These are phyloP conservation scores for Dermatemys mawii DNA, from an alignment of 2,113 vertebrate species.

Conservation along the genomic window DNA sequence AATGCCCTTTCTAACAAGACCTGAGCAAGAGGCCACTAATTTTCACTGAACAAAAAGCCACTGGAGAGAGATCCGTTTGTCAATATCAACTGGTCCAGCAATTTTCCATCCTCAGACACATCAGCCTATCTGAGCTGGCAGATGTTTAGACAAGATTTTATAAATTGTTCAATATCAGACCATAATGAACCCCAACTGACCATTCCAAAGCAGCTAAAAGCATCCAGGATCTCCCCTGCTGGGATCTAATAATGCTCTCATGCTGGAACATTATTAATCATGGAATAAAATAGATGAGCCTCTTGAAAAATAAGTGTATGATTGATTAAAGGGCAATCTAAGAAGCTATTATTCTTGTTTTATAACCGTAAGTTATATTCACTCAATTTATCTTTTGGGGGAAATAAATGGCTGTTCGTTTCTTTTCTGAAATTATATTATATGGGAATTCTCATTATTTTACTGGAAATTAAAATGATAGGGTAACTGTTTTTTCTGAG, in stretches of 20 bases:
- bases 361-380: slow-evolving; percentile 88
- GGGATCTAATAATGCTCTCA: slow-evolving; percentile 91
- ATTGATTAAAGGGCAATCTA: slow-evolving; percentile 94
- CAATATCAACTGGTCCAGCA: slow-evolving; percentile 88
- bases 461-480: slow-evolving; percentile 65
- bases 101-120: slow-evolving; percentile 87
- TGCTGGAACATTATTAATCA: slow-evolving; percentile 92
- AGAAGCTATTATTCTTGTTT: slow-evolving; percentile 90
- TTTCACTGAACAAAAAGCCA: slow-evolving; percentile 84
- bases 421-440: slow-evolving; percentile 78
- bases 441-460: slow-evolving; percentile 69
- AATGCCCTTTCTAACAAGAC: slow-evolving; percentile 86
- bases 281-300: slow-evolving; percentile 91
- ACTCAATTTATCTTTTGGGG: slow-evolving; percentile 85
- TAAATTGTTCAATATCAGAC: slow-evolving; percentile 96
- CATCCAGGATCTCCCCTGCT: slow-evolving; percentile 88
- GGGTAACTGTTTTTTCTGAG: slow-evolving; percentile 50
- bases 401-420: slow-evolving; percentile 83
- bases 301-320: slow-evolving; percentile 91
- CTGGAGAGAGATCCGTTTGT: slow-evolving; percentile 87
- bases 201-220: slow-evolving; percentile 91
- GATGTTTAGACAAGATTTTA: slow-evolving; percentile 99
- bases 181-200: slow-evolving; percentile 98
- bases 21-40: slow-evolving; percentile 85
- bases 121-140: slow-evolving; percentile 92